Percentiles rank a stretch among this genome's conserved stretches.
These are phyloP conservation scores for Abrostola tripartita DNA, from an alignment of 2,888 invertebrate species.

Conservation along the genomic window DNA sequence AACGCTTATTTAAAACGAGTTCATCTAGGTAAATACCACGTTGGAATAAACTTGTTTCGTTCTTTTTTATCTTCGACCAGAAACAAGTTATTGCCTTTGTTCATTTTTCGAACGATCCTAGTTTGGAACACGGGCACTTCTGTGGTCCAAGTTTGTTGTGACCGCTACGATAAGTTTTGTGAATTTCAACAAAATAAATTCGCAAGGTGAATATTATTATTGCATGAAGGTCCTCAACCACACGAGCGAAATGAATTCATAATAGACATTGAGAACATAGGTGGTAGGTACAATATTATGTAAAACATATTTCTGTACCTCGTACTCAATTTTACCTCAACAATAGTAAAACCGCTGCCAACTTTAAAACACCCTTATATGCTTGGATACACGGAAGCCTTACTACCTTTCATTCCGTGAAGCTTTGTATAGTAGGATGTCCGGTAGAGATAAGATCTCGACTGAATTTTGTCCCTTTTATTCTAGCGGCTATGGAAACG, in stretches of 20 bases:
- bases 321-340: not conserved
- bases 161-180: not conserved
- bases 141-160: too few relatives aligned
- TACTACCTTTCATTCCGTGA: conserved; percentile 27
- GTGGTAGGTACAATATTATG: not conserved
- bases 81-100: not conserved
- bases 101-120: too few relatives aligned
- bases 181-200: not conserved
- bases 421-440: conserved; percentile 38
- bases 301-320: not conserved
- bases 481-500: conserved; percentile 24
- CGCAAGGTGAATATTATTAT: not conserved
- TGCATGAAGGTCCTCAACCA: not conserved
- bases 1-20: not conserved
- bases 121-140: too few relatives aligned
- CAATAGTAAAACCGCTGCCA: not conserved
- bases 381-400: conserved; percentile 17
- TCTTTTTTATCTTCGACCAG: not conserved
- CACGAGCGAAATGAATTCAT: not conserved
- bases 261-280: not conserved
- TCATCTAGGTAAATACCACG: not conserved
- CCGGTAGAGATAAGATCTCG: conserved; percentile 42
- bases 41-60: not conserved
- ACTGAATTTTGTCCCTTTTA: conserved; percentile 50
- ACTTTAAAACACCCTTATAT: not conserved